Percentiles rank a stretch among this genome's conserved stretches.
Conservation (phyloP, 2,113 vertebrate species). For the Vireo altiloquus region DNA sequence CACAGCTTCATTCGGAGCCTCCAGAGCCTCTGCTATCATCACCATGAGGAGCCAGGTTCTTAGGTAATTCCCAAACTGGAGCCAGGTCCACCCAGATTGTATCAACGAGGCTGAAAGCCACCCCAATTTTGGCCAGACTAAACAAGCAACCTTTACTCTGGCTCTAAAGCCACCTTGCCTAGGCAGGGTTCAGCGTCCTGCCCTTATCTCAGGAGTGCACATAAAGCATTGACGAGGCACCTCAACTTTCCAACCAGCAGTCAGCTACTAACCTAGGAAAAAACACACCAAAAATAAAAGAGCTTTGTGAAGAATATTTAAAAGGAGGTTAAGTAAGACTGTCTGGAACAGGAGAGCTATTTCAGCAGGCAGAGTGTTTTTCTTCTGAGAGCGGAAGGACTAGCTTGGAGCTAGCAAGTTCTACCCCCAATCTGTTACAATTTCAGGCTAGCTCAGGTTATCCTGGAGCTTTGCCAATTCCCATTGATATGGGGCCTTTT, state of each 20-base stretch:
- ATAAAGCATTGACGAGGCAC: neutral
- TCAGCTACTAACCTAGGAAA: neutral
- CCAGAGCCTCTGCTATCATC: neutral
- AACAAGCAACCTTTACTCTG: conserved; percentile 58
- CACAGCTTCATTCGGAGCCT: neutral
- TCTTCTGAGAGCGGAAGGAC: neutral
- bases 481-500: neutral
- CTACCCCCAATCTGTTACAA: neutral
- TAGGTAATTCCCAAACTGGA: neutral
- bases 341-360: neutral
- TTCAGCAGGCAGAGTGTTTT: neutral
- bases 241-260: neutral
- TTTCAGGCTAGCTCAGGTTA: neutral
- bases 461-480: neutral
- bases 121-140: neutral
- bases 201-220: neutral
- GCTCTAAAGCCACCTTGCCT: neutral
- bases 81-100: neutral
- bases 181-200: neutral
- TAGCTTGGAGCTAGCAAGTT: neutral
- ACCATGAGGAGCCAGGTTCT: neutral
- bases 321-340: neutral
- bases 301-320: neutral
- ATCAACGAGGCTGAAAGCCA: neutral
- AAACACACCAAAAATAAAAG: neutral